Conservation (phyloP, 2,113 vertebrate species). For the Brienomyrus longianalis region DNA sequence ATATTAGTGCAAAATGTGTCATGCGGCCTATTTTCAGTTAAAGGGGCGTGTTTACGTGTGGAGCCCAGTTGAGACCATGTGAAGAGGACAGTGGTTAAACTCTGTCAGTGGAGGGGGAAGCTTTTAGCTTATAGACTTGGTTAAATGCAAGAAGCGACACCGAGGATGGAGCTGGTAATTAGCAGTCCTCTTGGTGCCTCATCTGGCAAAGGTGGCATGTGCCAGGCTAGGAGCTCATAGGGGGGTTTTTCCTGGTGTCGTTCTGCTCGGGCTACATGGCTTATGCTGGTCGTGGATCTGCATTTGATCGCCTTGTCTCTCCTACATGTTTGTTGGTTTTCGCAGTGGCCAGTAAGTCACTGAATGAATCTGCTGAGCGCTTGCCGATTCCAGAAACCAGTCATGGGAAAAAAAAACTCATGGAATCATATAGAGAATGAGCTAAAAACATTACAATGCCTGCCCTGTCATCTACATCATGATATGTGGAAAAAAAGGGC, state of each 20-base stretch:
- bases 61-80: neutral
- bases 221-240: neutral
- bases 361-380: neutral
- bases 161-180: neutral
- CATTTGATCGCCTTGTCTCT: neutral
- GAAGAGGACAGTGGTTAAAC: neutral
- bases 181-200: neutral
- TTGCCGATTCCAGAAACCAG: neutral
- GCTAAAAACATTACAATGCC: neutral
- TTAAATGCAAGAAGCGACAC: neutral
- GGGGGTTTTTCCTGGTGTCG: neutral
- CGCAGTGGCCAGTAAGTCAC: neutral
- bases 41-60: slow-evolving; percentile 32
- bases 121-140: neutral
- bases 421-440: neutral
- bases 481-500: neutral
- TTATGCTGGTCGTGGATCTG: neutral
- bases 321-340: neutral
- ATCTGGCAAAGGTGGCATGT: neutral
- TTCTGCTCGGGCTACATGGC: neutral
- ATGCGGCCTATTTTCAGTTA: slow-evolving; percentile 47
- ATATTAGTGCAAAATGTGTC: slow-evolving; percentile 47
- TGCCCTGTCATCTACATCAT: neutral
- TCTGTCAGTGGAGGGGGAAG: neutral
- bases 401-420: neutral